Conservation (phyloP, 1,140 invertebrate species). For the Archegozetes longisetosus region DNA sequence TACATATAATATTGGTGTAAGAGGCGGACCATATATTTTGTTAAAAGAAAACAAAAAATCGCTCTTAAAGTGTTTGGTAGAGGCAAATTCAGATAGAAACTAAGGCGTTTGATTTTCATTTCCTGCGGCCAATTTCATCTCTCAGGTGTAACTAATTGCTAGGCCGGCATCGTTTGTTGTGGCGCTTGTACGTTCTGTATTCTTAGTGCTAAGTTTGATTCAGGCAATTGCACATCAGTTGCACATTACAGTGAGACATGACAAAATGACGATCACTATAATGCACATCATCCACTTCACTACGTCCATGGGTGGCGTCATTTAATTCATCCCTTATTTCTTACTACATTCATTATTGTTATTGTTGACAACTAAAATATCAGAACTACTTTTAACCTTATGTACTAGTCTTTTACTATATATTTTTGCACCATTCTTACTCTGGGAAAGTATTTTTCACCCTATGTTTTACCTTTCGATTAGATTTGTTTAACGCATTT, state of each 20-base stretch:
- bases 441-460: too few species aligned
- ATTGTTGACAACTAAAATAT: too few species aligned
- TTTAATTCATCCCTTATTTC: neutral
- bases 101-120: neutral
- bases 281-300: neutral
- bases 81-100: too few species aligned
- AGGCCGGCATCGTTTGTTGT: neutral
- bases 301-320: neutral
- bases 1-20: too few species aligned
- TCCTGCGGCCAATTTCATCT: neutral
- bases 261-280: neutral
- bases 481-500: too few species aligned
- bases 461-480: too few species aligned
- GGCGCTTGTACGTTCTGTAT: neutral
- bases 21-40: neutral
- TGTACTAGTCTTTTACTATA: too few species aligned
- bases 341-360: too few species aligned
- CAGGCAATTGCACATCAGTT: neutral
- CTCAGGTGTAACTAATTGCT: neutral
- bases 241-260: neutral
- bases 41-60: too few species aligned
- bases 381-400: too few species aligned
- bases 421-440: too few species aligned
- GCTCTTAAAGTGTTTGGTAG: too few species aligned
- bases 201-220: neutral